A percentile compares a stretch with the other conserved stretches of the same genome.
phyloP scores from a whole-genome alignment of 2,797 vertebrate genomes.

The Zalophus californianus region DNA sequence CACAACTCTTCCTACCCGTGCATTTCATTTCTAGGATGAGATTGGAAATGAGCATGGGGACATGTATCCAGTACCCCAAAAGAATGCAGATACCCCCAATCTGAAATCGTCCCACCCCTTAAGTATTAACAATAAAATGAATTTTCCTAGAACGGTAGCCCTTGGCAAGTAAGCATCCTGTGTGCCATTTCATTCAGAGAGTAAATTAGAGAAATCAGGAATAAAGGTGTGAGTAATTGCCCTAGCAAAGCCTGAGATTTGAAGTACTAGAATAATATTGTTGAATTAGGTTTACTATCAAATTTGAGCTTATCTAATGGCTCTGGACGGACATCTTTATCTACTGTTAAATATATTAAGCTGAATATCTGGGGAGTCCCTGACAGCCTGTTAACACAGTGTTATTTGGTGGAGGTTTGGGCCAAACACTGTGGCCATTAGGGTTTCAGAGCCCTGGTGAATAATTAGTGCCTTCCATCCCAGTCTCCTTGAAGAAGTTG shows the following conservation, averaged over 20 bases:
- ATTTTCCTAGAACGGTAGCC: neutral
- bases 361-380: neutral
- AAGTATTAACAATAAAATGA: neutral
- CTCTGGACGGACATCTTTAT: neutral
- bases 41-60: neutral
- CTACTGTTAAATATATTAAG: neutral
- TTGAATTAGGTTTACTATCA: constrained; percentile 19
- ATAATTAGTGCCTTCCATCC: neutral
- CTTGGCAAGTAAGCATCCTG: neutral
- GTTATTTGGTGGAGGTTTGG: neutral
- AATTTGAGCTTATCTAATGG: neutral
- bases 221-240: neutral
- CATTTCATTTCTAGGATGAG: constrained; percentile 6
- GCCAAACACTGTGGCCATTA: neutral
- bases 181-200: neutral
- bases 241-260: neutral
- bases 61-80: neutral
- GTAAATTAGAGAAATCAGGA: neutral
- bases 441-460: neutral
- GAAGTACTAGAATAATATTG: neutral
- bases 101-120: neutral
- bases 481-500: neutral
- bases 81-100: neutral
- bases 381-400: neutral
- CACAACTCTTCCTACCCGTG: neutral